Evolutionary conservation across 2,113 vertebrate genomes (phyloP).

Genomic region (Pteropus alecto): DNA sequence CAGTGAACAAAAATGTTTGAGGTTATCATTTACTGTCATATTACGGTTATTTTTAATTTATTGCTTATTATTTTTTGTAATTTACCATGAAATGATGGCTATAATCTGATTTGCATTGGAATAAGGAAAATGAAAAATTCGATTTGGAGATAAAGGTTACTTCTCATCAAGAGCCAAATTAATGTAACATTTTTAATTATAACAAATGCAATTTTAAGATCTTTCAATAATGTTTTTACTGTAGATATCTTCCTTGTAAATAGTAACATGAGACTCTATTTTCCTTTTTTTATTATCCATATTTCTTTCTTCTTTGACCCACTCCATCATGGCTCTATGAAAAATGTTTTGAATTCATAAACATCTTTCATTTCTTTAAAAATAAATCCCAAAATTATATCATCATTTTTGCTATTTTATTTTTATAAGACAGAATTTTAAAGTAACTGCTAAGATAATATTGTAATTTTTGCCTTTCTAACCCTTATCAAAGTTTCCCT

Average conservation of each 20-base stretch:
- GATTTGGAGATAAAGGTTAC: not conserved
- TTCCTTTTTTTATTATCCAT: not conserved
- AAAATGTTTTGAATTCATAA: not conserved
- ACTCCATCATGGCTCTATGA: not conserved
- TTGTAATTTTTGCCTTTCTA: not conserved
- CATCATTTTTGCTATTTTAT: not conserved
- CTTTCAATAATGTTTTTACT: not conserved
- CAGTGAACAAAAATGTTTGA: not conserved
- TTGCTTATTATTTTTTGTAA: not conserved
- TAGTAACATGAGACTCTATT: not conserved
- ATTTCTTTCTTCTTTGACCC: not conserved
- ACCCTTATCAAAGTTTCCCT: not conserved
- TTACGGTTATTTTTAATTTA: constrained; percentile 10
- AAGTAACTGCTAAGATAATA: not conserved
- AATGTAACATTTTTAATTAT: not conserved
- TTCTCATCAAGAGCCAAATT: not conserved
- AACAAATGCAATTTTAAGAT: not conserved
- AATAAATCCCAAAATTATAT: not conserved
- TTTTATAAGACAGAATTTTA: not conserved
- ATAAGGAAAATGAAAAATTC: not conserved
- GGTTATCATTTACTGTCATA: not conserved
- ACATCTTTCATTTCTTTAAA: not conserved
- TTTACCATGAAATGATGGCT: not conserved
- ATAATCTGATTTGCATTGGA: not conserved
- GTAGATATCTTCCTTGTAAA: not conserved